Evolutionary conservation across 2,797 vertebrate species (phyloP).

Genomic region (Chaunax sp.): DNA sequence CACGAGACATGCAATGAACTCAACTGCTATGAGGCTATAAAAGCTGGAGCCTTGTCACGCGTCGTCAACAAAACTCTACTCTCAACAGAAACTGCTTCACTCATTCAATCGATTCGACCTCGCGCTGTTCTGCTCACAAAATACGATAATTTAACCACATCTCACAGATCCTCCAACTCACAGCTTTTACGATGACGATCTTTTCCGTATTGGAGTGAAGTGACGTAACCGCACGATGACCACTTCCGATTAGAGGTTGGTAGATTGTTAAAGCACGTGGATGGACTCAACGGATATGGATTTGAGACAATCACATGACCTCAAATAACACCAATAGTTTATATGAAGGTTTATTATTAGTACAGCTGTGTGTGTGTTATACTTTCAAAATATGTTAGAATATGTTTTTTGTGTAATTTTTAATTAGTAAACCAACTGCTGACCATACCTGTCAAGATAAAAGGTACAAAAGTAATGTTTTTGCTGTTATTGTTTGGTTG

Average conservation of each 20-base stretch:
- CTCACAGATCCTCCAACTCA: conserved; percentile 80
- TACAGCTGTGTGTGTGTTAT: no score
- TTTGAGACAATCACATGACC: neutral
- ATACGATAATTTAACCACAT: conserved; percentile 33
- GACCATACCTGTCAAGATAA: no score
- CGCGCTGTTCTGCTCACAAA: neutral
- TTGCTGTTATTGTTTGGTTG: no score
- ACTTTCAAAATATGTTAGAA: no score
- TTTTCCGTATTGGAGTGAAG: conserved; percentile 72
- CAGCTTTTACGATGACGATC: conserved; percentile 81
- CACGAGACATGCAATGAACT: conserved; percentile 43
- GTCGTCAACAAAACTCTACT: conserved; percentile 8
- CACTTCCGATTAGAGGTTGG: conserved; percentile 42
- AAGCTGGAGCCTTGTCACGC: neutral
- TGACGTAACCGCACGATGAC: conserved; percentile 62
- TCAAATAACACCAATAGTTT: neutral
- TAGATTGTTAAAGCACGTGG: conserved; percentile 36
- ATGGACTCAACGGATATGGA: neutral
- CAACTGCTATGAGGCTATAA: conserved; percentile 1
- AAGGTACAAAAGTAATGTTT: no score
- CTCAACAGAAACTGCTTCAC: neutral
- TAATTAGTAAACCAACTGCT: no score
- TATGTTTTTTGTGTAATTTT: no score
- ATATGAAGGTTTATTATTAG: neutral
- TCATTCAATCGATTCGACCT: conserved; percentile 48